Percentiles rank a stretch among this genome's conserved stretches.
Evolutionary conservation across 1,140 invertebrate species (phyloP).

Genomic region (Halictus rubicundus): DNA sequence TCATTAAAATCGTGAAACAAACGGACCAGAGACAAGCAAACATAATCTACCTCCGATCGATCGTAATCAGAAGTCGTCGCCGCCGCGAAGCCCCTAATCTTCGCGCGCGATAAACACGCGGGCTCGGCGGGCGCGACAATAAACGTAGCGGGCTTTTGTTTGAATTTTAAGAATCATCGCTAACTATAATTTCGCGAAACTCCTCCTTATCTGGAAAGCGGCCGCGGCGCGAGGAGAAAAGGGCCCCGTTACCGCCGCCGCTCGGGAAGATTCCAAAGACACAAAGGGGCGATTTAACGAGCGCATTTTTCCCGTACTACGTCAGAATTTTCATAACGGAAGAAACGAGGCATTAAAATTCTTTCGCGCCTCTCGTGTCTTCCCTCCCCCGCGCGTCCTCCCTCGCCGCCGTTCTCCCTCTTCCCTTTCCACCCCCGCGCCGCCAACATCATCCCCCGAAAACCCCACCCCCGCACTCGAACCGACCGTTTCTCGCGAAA

Average conservation of each 20-base stretch:
- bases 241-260: constrained; percentile 4
- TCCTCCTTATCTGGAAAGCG: constrained; percentile 23
- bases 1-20: too few relatives aligned
- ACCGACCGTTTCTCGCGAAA: constrained; percentile 17
- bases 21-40: background rate
- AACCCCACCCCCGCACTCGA: constrained; percentile 6
- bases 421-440: too few relatives aligned
- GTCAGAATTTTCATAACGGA: constrained; percentile 48
- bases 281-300: constrained; percentile 50
- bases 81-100: constrained; percentile 28
- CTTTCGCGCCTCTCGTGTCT: constrained; percentile 29
- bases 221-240: background rate
- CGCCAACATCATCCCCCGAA: background rate
- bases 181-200: constrained; percentile 39
- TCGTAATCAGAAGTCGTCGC: background rate
- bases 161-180: constrained; percentile 42
- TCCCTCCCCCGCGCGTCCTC: background rate
- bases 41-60: background rate
- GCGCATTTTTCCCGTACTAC: constrained; percentile 36
- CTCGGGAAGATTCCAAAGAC: constrained; percentile 31
- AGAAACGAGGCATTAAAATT: constrained; percentile 55
- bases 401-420: background rate
- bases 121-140: background rate
- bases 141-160: constrained; percentile 8
- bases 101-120: constrained; percentile 8